These are phyloP conservation scores for Passer montanus DNA, from an alignment of 2,113 vertebrate species.

Conservation along the genomic window DNA sequence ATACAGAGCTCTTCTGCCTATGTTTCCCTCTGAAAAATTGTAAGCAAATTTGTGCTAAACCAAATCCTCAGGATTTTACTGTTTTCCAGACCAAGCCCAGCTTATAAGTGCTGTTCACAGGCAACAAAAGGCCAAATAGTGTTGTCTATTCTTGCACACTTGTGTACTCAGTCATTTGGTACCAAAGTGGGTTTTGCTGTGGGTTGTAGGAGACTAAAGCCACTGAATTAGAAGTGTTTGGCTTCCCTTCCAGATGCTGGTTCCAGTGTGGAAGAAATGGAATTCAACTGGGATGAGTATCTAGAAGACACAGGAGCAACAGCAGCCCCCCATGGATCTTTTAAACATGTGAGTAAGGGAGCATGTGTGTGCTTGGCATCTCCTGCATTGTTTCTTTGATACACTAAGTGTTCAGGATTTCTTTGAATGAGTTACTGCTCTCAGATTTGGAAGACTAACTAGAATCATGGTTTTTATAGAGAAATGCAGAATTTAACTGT, in stretches of 20 bases:
- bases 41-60: background rate
- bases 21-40: background rate
- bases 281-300: constrained; percentile 98
- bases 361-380: background rate
- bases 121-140: background rate
- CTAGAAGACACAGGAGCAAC: constrained; percentile 90
- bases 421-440: background rate
- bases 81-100: background rate
- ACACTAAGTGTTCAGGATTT: background rate
- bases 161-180: background rate
- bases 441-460: background rate
- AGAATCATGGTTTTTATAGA: background rate
- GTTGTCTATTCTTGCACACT: background rate
- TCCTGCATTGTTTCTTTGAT: background rate
- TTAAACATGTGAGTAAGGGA: constrained; percentile 91
- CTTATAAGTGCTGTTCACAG: background rate
- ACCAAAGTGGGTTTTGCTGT: background rate
- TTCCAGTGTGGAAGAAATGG: constrained; percentile 86
- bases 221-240: background rate
- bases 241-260: constrained; percentile 82
- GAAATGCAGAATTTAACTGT: background rate
- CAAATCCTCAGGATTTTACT: background rate
- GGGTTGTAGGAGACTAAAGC: background rate
- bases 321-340: constrained; percentile 91
- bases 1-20: background rate